Conservation (phyloP, 2,888 invertebrate genomes). For the Monopis laevigella region DNA sequence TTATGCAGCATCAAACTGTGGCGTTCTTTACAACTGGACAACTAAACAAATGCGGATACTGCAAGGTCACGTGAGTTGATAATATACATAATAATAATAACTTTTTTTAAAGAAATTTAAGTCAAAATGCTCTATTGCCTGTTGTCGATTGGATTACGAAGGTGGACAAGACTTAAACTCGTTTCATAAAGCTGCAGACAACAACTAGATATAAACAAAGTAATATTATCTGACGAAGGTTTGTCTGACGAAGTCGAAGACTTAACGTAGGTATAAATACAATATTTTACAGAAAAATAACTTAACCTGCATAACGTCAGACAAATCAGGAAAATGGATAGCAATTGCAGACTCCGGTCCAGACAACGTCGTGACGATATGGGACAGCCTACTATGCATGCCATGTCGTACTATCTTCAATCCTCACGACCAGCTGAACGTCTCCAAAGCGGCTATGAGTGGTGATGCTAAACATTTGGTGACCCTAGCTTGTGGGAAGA, state of each 20-base stretch:
- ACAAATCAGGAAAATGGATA: conserved; percentile 63
- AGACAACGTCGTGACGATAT: conserved; percentile 66
- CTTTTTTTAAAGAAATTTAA: background rate
- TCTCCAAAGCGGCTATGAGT: conserved; percentile 57
- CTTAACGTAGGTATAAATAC: background rate
- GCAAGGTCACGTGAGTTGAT: conserved; percentile 72
- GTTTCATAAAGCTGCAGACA: no score
- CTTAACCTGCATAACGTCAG: conserved; percentile 56
- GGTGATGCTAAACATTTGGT: conserved; percentile 67
- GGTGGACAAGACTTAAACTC: no score
- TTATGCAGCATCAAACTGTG: conserved; percentile 72
- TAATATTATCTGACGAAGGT: no score
- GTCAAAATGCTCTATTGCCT: background rate
- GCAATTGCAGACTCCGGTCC: conserved; percentile 67
- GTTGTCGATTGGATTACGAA: conserved; percentile 11
- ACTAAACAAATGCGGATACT: conserved; percentile 68
- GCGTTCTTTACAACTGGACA: conserved; percentile 71
- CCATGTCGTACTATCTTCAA: conserved; percentile 64
- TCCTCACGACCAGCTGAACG: conserved; percentile 47
- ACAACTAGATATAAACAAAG: no score
- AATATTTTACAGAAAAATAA: conserved; percentile 51
- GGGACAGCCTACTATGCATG: conserved; percentile 58
- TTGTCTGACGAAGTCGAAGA: no score
- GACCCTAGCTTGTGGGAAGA: conserved; percentile 56
- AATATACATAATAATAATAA: background rate